These are phyloP conservation scores for Argopecten irradians DNA, from an alignment of 1,140 invertebrate genomes.

Conservation along the genomic window DNA sequence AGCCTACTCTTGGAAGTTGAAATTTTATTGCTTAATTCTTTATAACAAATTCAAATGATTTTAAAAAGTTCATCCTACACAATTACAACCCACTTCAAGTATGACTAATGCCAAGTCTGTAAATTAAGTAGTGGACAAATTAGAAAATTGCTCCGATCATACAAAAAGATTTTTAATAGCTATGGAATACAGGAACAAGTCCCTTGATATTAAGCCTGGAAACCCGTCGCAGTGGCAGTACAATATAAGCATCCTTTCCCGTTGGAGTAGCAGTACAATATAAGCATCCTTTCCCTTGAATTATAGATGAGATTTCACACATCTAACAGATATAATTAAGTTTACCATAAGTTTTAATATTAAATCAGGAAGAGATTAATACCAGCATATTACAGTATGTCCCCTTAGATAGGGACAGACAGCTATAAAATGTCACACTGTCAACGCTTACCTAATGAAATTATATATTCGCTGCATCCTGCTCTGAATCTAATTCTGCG, in stretches of 20 bases:
- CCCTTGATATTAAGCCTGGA: no score
- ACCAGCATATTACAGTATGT: background rate
- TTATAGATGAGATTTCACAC: background rate
- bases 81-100: no score
- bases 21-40: no score
- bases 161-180: no score
- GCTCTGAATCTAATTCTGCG: background rate
- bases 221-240: background rate
- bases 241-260: background rate
- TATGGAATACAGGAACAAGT: background rate
- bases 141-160: no score
- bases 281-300: background rate
- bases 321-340: background rate
- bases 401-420: background rate
- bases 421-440: conserved; percentile 9
- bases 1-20: no score
- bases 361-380: background rate
- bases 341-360: background rate
- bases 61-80: no score
- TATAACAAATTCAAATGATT: no score
- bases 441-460: background rate
- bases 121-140: no score
- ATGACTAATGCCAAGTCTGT: no score
- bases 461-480: background rate
- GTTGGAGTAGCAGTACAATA: background rate